These are phyloP conservation scores for Chelonus insularis DNA, from an alignment of 1,140 invertebrate species.

Conservation along the genomic window DNA sequence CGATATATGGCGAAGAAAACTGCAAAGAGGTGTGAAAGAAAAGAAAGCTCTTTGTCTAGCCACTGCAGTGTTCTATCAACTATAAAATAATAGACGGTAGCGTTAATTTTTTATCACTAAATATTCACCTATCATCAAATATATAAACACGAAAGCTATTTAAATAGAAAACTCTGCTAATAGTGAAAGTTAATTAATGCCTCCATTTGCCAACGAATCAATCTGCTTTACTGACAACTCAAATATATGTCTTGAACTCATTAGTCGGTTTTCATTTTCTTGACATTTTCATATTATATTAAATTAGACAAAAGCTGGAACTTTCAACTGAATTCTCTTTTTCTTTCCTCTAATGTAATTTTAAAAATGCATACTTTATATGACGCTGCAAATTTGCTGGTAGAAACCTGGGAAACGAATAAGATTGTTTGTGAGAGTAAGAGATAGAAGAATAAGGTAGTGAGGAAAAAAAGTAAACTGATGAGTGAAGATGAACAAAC, in stretches of 20 bases:
- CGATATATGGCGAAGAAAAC: conserved; percentile 3
- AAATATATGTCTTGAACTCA: not conserved
- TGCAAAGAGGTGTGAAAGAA: not conserved
- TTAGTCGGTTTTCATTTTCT: not conserved
- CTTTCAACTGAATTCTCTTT: not conserved
- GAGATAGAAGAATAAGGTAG: not conserved
- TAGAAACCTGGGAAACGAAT: not conserved
- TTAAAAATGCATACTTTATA: conserved; percentile 1
- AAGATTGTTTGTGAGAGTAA: not conserved
- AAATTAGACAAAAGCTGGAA: not conserved
- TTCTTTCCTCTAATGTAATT: not conserved
- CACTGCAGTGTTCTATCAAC: no score
- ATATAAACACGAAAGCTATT: no score
- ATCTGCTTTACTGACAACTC: conserved; percentile 1
- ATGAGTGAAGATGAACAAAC: conserved; percentile 1
- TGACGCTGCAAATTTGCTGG: not conserved
- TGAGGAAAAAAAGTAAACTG: not conserved
- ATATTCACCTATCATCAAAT: not conserved
- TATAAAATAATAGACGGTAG: no score
- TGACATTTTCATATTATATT: no score
- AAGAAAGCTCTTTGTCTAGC: not conserved
- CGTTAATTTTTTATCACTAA: no score
- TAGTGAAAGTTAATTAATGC: not conserved
- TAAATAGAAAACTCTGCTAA: not conserved
- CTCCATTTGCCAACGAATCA: not conserved